Percentiles rank a stretch among this genome's conserved stretches.
Conservation (phyloP, 2,113 vertebrate genomes). For the Podocnemis expansa region DNA sequence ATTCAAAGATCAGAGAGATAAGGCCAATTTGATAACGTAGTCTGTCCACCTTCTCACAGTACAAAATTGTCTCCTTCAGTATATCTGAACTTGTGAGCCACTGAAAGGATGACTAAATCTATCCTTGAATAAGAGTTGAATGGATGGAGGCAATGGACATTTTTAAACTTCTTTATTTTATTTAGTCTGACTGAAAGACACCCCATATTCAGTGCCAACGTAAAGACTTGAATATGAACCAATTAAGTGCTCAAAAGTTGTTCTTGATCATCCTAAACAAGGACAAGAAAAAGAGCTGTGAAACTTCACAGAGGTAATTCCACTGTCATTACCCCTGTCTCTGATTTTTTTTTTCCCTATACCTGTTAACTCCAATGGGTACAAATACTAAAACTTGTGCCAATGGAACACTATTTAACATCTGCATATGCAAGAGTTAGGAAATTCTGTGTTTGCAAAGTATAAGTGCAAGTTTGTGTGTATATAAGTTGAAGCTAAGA, state of each 20-base stretch:
- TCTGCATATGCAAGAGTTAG: background rate
- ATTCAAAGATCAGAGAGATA: background rate
- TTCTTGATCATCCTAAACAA: background rate
- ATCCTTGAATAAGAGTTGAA: too few species aligned
- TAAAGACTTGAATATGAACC: background rate
- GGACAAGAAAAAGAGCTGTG: background rate
- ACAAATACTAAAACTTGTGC: background rate
- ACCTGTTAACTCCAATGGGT: background rate
- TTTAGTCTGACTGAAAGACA: background rate
- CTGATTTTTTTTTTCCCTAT: background rate
- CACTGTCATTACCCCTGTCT: background rate
- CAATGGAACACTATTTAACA: background rate
- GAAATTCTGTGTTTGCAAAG: background rate
- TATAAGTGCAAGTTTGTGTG: background rate
- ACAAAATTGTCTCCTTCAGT: background rate
- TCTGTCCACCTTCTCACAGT: background rate
- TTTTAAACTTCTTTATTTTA: background rate
- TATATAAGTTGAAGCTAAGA: rapidly evolving
- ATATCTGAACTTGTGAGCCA: background rate
- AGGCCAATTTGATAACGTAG: background rate
- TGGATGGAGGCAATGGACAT: background rate
- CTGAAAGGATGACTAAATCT: background rate
- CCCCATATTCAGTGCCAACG: background rate
- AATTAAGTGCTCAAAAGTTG: background rate
- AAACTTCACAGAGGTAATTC: background rate